phyloP scores from a whole-genome alignment of 2,113 vertebrate species.

The Forbesichthys agassizii region DNA sequence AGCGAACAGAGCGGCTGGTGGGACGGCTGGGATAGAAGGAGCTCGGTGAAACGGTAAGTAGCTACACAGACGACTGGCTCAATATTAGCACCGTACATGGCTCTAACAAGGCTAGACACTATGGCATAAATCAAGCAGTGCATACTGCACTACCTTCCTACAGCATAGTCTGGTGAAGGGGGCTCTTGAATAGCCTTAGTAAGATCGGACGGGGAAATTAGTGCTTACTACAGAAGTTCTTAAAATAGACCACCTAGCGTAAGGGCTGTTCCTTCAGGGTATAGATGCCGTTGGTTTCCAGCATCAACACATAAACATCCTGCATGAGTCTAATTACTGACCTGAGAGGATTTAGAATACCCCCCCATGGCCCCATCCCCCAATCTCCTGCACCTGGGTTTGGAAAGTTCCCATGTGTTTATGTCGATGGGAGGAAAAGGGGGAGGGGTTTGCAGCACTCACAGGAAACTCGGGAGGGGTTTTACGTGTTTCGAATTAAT shows the following conservation, averaged over 20 bases:
- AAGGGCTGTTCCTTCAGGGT: slow-evolving; percentile 29
- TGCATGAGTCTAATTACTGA: slow-evolving; percentile 59
- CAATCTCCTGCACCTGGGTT: slow-evolving; percentile 47
- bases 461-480: slow-evolving; percentile 16
- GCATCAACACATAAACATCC: slow-evolving; percentile 58
- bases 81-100: neutral
- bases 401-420: slow-evolving; percentile 53
- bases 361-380: neutral
- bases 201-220: slow-evolving; percentile 10
- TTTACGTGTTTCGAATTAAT: slow-evolving; percentile 57
- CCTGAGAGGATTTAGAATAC: slow-evolving; percentile 47
- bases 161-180: slow-evolving; percentile 19
- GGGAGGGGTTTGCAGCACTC: slow-evolving; percentile 8
- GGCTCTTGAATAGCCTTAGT: slow-evolving; percentile 28
- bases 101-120: neutral
- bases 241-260: slow-evolving; percentile 56
- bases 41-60: slow-evolving; percentile 10
- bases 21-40: slow-evolving; percentile 15
- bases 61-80: slow-evolving; percentile 5
- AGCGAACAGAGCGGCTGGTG: slow-evolving; percentile 34
- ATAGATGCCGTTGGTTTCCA: slow-evolving; percentile 25
- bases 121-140: slow-evolving; percentile 1
- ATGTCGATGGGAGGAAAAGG: slow-evolving; percentile 36
- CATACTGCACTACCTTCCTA: slow-evolving; percentile 3
- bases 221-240: slow-evolving; percentile 25